Base-by-base conservation (phyloP, 2,797 vertebrate species). In the Lophius americanus region DNA sequence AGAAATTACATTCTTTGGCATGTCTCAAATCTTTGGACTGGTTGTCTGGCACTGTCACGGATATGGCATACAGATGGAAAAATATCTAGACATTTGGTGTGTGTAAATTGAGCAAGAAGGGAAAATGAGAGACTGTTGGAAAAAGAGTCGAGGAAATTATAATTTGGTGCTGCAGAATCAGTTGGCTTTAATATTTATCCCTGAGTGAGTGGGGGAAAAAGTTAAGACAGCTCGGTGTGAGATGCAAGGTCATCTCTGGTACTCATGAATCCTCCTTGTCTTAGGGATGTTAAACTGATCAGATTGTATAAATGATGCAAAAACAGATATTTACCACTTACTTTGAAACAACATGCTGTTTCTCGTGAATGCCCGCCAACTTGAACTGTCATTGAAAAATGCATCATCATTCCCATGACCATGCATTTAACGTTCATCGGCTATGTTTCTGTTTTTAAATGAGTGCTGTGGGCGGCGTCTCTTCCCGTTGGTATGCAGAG, bases 141-240 rank as follows among this genome's bases (percentile, higher is more conserved):
- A 77, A 70, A 65, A 54, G 41, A 36, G 32, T 57, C 23, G 23
- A 23, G 23, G 23, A 12, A 73, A 14, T 9, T 46, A 49, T 69
- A 64, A 77, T 71, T 56, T 80, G 58, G 60, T 65, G 38, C 67
- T 80, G 58, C 59, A 73, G 51, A 71, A 67, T 76, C 60, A 60
- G 53, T 51, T 50, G 37, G 67, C 51, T 72, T 35, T 49, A 61
- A 85, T 87, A 90, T 91, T 88, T 91, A 88, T 82, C 73, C 83
- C 78, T 64, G 67, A 71, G 65, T 66, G 76, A 9, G 50, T 12
- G n/a, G 49, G 57, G 69, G 77, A 68, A 76, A 67, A 77, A 62
- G 75, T 81, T 69, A 51, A 68, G 39, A 53, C 65, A 61, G 49
- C 44, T 75, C 39, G 9, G 50, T 73, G 14, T 76, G n/a, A 64